phyloP scores from a whole-genome alignment of 2,888 invertebrate species.

The Prionchulus punctatus region DNA sequence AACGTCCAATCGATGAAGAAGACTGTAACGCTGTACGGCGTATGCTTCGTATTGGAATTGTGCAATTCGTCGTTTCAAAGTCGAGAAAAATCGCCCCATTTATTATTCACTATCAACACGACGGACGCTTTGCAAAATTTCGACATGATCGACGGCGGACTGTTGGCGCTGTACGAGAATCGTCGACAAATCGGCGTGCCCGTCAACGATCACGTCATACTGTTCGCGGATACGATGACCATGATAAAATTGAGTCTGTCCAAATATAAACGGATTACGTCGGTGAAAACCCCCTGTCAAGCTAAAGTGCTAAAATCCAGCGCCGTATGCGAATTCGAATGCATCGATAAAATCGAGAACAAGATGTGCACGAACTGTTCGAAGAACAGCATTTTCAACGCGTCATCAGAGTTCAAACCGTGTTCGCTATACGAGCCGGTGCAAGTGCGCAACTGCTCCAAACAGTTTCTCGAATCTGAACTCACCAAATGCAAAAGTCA shows the following conservation, averaged over 20 bases:
- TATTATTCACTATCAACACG: neutral
- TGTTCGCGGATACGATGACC: neutral
- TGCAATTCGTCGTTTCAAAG: conserved; percentile 2
- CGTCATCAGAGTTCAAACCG: neutral
- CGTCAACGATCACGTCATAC: neutral
- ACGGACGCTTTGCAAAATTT: neutral
- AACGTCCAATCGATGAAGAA: neutral
- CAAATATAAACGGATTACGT: neutral
- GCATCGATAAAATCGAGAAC: conserved; percentile 2
- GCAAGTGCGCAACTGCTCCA: neutral
- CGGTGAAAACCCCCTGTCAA: neutral
- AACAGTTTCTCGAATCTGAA: neutral
- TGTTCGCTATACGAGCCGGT: neutral
- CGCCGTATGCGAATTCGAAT: conserved; percentile 6
- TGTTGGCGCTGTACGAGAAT: neutral
- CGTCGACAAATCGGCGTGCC: neutral
- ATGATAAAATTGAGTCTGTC: neutral
- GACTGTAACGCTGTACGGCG: neutral
- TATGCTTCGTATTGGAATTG: conserved; percentile 2
- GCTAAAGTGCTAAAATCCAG: neutral
- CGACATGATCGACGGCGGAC: neutral
- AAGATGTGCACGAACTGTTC: neutral
- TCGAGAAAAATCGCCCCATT: neutral
- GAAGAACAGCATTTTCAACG: neutral
- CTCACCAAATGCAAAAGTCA: neutral